A percentile compares a stretch with the other conserved stretches of the same genome.
Evolutionary conservation across 2,113 vertebrate species (phyloP).

Genomic region (Colaptes auratus): DNA sequence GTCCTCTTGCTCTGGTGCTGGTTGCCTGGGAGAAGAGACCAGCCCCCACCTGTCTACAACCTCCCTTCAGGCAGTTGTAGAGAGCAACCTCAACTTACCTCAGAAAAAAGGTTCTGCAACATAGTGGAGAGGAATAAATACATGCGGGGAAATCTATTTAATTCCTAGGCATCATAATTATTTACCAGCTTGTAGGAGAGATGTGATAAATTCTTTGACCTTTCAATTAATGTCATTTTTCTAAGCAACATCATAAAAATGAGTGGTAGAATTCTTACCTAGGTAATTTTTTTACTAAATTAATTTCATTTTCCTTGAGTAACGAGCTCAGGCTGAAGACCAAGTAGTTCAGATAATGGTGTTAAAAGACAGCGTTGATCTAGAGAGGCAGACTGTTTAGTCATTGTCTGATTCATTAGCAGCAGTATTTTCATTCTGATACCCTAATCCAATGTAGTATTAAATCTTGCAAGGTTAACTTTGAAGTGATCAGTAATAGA

Average conservation of each 20-base stretch:
- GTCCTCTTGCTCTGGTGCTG: no score
- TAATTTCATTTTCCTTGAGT: slow-evolving; percentile 14
- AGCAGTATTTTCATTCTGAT: slow-evolving; percentile 2
- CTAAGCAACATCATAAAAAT: not conserved
- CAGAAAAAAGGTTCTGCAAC: not conserved
- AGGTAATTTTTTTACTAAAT: not conserved
- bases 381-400: slow-evolving; percentile 17
- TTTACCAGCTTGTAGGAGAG: not conserved
- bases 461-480: slow-evolving; percentile 23
- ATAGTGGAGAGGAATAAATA: not conserved
- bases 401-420: slow-evolving; percentile 17
- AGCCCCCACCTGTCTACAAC: no score
- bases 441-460: not conserved
- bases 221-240: not conserved
- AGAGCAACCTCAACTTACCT: not conserved
- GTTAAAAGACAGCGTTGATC: slow-evolving; percentile 13
- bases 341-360: slow-evolving; percentile 1
- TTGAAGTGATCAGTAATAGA: slow-evolving; percentile 17
- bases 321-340: not conserved
- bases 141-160: not conserved
- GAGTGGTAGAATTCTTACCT: not conserved
- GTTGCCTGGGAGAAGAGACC: no score
- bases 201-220: not conserved
- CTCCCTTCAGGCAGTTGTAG: no score
- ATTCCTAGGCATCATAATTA: not conserved